Conservation (phyloP, 1,140 invertebrate genomes). For the Pantala flavescens region DNA sequence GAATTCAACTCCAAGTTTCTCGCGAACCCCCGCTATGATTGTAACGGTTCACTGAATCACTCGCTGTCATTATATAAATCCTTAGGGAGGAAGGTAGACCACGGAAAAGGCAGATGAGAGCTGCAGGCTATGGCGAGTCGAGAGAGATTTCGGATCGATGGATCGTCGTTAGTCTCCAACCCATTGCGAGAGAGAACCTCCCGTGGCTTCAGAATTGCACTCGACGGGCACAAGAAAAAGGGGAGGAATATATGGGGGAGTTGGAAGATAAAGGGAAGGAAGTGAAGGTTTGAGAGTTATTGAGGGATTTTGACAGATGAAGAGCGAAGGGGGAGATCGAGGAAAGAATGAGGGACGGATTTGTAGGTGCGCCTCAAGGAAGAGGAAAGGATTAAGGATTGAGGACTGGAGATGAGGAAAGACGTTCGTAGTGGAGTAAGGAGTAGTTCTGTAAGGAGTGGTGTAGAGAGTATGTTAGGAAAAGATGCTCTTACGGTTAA, state of each 20-base stretch:
- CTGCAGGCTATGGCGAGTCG: not conserved
- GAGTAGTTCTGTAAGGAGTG: too few relatives aligned
- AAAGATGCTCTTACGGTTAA: too few relatives aligned
- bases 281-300: not conserved
- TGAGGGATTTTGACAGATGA: not conserved
- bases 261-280: not conserved
- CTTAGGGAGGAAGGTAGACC: too few relatives aligned
- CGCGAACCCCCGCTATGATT: too few relatives aligned
- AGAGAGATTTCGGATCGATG: slow-evolving; percentile 1
- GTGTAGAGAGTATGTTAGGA: too few relatives aligned
- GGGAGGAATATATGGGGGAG: not conserved
- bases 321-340: not conserved
- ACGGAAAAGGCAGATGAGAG: too few relatives aligned
- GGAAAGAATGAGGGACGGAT: not conserved
- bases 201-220: not conserved
- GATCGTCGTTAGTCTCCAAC: not conserved
- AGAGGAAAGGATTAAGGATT: not conserved
- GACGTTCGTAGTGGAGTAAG: too few relatives aligned
- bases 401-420: too few relatives aligned
- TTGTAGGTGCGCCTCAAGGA: not conserved
- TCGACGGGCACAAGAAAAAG: not conserved
- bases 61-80: too few relatives aligned
- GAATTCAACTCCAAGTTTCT: too few relatives aligned
- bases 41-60: too few relatives aligned
- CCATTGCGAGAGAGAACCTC: not conserved